Conservation (phyloP, 2,113 vertebrate species). For the Scortum barcoo region DNA sequence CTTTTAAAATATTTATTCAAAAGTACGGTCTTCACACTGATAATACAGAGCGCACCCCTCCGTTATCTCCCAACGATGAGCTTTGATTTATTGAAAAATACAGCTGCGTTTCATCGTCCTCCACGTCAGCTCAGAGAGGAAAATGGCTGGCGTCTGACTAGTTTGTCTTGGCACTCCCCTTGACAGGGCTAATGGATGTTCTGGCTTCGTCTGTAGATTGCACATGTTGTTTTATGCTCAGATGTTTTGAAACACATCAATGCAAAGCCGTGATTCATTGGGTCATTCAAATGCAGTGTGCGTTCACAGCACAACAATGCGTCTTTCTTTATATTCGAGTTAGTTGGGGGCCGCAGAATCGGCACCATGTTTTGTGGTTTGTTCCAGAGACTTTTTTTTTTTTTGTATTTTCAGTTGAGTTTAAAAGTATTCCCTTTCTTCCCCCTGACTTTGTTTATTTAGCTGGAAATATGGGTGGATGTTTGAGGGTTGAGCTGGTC, state of each 20-base stretch:
- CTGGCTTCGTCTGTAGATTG: conserved; percentile 47
- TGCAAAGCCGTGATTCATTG: conserved; percentile 11
- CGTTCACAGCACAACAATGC: conserved; percentile 6
- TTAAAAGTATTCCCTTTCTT: conserved; percentile 61
- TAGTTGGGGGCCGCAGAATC: conserved; percentile 30
- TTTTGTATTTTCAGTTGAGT: conserved; percentile 50
- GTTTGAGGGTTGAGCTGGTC: conserved; percentile 29
- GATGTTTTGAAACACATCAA: conserved; percentile 44
- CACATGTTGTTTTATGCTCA: conserved; percentile 47
- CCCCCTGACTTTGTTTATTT: conserved; percentile 61
- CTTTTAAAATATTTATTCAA: conserved; percentile 4
- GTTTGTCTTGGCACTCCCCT: conserved; percentile 70
- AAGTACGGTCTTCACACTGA: not conserved
- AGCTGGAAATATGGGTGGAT: conserved; percentile 47
- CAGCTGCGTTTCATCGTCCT: conserved; percentile 53
- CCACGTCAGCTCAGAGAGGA: conserved; percentile 36
- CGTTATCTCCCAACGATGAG: conserved; percentile 12
- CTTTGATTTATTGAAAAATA: conserved; percentile 37
- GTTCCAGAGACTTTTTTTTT: conserved; percentile 32
- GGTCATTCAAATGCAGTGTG: not conserved
- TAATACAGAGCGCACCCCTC: not conserved
- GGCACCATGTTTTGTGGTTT: conserved; percentile 14
- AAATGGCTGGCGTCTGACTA: conserved; percentile 51
- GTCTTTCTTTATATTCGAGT: conserved; percentile 11
- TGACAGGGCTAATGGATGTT: conserved; percentile 64